Evolutionary conservation across 2,113 vertebrate genomes (phyloP), one percentile per base, ranked within the genome.

Genomic region (Pipra filicauda): DNA sequence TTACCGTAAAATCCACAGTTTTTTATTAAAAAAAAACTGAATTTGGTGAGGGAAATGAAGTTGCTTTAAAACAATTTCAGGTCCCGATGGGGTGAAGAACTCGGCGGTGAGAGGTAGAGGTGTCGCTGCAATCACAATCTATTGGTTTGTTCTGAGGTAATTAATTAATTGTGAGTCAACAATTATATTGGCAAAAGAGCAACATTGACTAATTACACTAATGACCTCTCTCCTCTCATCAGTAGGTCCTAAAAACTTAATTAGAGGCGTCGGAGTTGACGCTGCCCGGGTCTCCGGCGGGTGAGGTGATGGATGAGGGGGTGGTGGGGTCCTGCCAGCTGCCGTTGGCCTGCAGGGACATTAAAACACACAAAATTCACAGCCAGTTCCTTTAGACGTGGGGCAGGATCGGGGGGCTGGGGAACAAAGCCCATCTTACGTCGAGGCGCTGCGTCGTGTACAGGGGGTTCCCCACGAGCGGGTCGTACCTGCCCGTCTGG

Each of bases 181-280:
- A 35, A 59, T 24, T 83, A 43, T 44, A 77, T 67, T 61, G 57
- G 93, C 89, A 73, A 87, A 67, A 88, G 88, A 95, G 89, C 95
- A 89, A 86, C 90, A 23, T 41, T 7, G 59, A 88, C 84, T 76
- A 91, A 92, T 93, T 85, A 89, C 95, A 77, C 81, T 48, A 93
- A 95, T 64, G 85, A 92, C 92, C 92, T 92, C 95, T 95, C 88
- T 90, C 95, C 92, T 96, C 96, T 96, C 94, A 73, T 94, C 74
- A n/a, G 66, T 66, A 96, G 65, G 85, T 92, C 95, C 91, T 69
- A 75, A 39, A 75, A 71, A 52, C 66, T 41, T 93, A 98, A 97
- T 98, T 98, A 93, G 98, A 99, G 48, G 98, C 98, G 91, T 99
- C 98, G 1, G 98, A 99, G 96, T 98, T 98, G 97, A 98, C 97